phyloP scores from a whole-genome alignment of 92 coral and sea anemone species.

The Metridium senile region DNA sequence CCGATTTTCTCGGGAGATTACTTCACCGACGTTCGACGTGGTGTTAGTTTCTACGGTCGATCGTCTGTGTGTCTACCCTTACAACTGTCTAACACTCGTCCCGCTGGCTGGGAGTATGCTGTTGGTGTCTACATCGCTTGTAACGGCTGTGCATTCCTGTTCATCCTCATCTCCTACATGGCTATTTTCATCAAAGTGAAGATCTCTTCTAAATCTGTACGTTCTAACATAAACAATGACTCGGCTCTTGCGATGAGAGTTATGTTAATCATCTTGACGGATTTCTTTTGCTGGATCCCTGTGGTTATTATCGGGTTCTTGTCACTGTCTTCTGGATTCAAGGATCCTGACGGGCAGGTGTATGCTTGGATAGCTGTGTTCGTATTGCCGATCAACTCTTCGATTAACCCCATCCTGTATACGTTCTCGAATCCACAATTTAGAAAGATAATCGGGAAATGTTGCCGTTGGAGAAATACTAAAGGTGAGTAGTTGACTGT shows the following conservation, averaged over 20 bases:
- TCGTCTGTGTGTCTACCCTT: slow-evolving; percentile 74
- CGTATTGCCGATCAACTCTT: slow-evolving; percentile 22
- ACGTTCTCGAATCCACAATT: slow-evolving; percentile 31
- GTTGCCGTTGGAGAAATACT: neutral
- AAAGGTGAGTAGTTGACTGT: no score
- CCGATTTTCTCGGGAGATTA: slow-evolving; percentile 40
- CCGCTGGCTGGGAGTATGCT: slow-evolving; percentile 75
- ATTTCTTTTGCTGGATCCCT: slow-evolving; percentile 88
- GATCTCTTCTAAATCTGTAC: slow-evolving; percentile 41
- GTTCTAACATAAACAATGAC: slow-evolving; percentile 66
- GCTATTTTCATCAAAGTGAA: slow-evolving; percentile 49
- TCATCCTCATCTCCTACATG: slow-evolving; percentile 49
- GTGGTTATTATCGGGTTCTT: slow-evolving; percentile 49
- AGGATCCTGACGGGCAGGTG: slow-evolving; percentile 19
- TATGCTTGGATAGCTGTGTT: slow-evolving; percentile 43
- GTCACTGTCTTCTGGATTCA: slow-evolving; percentile 3
- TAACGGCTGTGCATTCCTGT: slow-evolving; percentile 55
- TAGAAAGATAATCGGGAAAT: neutral
- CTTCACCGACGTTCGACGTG: slow-evolving; percentile 28
- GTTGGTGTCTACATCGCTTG: slow-evolving; percentile 56
- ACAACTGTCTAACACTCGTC: slow-evolving; percentile 56
- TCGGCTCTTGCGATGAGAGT: slow-evolving; percentile 69
- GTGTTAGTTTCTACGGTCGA: slow-evolving; percentile 51
- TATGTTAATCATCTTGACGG: slow-evolving; percentile 63
- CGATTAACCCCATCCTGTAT: slow-evolving; percentile 22